Conservation (phyloP, 2,797 vertebrate genomes). For the Myotis pilosus region DNA sequence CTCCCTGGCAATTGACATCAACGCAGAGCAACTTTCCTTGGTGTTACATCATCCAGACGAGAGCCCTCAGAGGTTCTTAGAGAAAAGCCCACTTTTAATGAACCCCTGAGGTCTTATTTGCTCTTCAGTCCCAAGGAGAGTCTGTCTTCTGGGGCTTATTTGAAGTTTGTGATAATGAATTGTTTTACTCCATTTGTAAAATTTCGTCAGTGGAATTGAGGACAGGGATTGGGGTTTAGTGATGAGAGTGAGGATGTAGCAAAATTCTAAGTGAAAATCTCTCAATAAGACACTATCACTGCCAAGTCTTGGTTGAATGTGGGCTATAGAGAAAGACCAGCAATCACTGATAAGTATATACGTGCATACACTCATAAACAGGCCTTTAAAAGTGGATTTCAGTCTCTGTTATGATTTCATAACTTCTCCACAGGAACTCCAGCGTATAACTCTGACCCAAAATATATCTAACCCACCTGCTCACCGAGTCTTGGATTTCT, state of each 20-base stretch:
- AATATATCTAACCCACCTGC: not conserved
- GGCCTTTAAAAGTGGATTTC: not conserved
- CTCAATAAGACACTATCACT: not conserved
- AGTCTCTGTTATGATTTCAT: not conserved
- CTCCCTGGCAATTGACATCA: conserved; percentile 3
- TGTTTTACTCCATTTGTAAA: conserved; percentile 50
- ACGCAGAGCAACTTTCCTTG: not conserved
- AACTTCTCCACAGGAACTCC: not conserved
- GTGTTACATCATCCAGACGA: conserved; percentile 22
- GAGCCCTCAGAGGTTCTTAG: conserved; percentile 14
- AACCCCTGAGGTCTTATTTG: conserved; percentile 28
- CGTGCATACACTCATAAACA: not conserved
- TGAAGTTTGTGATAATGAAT: conserved; percentile 60
- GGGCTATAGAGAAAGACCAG: not conserved
- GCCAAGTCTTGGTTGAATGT: not conserved
- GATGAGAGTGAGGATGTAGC: not conserved
- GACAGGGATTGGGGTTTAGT: conserved; percentile 15
- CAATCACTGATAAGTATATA: not conserved
- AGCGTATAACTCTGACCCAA: not conserved
- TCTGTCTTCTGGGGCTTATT: conserved; percentile 36
- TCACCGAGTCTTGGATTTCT: not conserved
- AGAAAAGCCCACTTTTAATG: conserved; percentile 69
- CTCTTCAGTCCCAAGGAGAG: not conserved
- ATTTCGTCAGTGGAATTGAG: conserved; percentile 13
- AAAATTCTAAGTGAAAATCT: not conserved